Base-by-base conservation (phyloP, 1,140 invertebrate species). In the Cotesia glomerata region DNA sequence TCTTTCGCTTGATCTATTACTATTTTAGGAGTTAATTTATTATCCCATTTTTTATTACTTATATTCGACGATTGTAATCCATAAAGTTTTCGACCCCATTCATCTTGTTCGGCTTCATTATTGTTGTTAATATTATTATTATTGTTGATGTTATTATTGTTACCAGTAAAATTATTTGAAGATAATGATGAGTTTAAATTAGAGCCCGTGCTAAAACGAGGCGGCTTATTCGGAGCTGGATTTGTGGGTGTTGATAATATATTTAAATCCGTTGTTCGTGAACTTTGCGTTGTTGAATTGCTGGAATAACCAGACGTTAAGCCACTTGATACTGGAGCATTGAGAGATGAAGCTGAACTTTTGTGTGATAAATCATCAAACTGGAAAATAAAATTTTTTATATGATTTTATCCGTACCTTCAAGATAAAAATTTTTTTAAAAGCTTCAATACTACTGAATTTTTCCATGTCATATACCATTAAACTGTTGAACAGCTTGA, bases 291-390 rank as follows among this genome's bases (percentile, higher is more conserved):
- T 78, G 66, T 67, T 3, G 79, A 75, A n/a, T 68, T 72, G 61
- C 69, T 72, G 5, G 71, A 71, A 51, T 65, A 75, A 14, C 61
- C 69, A 35, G 66, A 65, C 13, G 75, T 75, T 7, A 68, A 26
- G 56, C 58, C 52, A 72, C 66, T 54, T 74, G 66, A 69, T 75
- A 79, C 86, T 80, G 84, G 85, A 51, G 81, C 78, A 83, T 94
- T 94, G 2, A 96, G 82, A 11, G 94, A 95, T 81, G 94, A 95
- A 4, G 91, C 93, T 11, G 94, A 95, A 82, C 94, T 95, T 85
- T 95, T 95, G 80, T 95, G 94, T 8, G 94, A 95, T 49, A 96
- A 85, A 83, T 95, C 94, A 84, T 95, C 95, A 85, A 96, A 94
- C 84, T 91, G 74, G 45, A 86, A 87, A 65, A 59, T 69, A 71